A percentile compares a stretch with the other conserved stretches of the same genome.
These are phyloP conservation scores for Scaptodrosophila lebanonensis DNA, from an alignment of 1,140 invertebrate species.

Conservation along the genomic window DNA sequence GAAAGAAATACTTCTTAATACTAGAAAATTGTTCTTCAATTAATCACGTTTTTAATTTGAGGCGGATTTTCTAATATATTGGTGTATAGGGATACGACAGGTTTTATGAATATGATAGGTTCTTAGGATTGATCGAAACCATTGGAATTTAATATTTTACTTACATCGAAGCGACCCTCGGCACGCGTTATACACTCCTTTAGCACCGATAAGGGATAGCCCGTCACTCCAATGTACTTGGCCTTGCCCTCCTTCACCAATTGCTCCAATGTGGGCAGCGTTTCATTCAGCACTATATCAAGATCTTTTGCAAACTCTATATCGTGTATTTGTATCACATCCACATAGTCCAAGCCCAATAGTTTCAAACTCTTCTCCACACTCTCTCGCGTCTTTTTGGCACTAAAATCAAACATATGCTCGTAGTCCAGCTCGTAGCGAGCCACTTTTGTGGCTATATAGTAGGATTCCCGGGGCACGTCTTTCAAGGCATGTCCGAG, in stretches of 20 bases:
- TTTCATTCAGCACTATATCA: conserved; percentile 90
- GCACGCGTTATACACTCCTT: conserved; percentile 84
- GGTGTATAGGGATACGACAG: too few species aligned
- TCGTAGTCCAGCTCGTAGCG: conserved; percentile 86
- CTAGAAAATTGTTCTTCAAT: too few species aligned
- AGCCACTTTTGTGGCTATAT: conserved; percentile 94
- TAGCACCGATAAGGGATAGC: conserved; percentile 88
- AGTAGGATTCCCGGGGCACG: conserved; percentile 89
- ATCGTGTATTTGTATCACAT: conserved; percentile 94
- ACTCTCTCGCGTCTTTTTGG: conserved; percentile 84
- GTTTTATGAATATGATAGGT: too few species aligned
- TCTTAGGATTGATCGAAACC: too few species aligned
- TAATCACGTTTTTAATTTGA: too few species aligned
- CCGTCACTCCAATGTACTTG: conserved; percentile 90
- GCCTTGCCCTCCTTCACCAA: conserved; percentile 87
- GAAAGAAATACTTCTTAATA: too few species aligned
- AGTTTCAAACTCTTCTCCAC: conserved; percentile 87
- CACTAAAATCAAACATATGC: conserved; percentile 92
- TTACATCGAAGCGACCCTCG: conserved; percentile 58
- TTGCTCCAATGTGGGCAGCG: conserved; percentile 87
- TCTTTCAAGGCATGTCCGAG: conserved; percentile 89
- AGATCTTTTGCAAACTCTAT: conserved; percentile 90
- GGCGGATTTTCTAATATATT: too few species aligned
- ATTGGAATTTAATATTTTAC: too few species aligned
- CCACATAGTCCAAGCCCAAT: conserved; percentile 89